phyloP scores from a whole-genome alignment of 2,113 vertebrate species.

The Phylloscopus whistleri region DNA sequence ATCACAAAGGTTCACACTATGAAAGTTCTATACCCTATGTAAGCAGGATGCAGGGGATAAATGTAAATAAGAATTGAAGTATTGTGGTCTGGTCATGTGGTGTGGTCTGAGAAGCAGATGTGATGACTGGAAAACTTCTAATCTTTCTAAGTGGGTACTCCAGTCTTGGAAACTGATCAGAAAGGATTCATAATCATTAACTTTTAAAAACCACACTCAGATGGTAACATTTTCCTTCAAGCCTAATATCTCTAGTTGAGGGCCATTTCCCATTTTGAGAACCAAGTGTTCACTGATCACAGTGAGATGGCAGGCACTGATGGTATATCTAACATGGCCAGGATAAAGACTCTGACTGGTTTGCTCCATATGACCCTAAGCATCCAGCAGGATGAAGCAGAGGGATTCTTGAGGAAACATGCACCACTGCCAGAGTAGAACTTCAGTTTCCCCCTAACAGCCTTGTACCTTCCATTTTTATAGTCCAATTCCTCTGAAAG shows the following conservation, averaged over 20 bases:
- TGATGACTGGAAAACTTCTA: not conserved
- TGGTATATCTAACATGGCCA: not conserved
- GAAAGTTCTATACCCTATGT: not conserved
- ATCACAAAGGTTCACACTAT: not conserved
- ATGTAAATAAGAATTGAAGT: not conserved
- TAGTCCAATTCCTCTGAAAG: not conserved
- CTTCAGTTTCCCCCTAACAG: not conserved
- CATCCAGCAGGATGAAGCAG: slow-evolving; percentile 5
- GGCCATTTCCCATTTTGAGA: not conserved
- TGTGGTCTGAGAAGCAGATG: not conserved
- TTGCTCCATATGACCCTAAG: not conserved
- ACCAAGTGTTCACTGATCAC: not conserved
- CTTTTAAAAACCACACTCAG: not conserved
- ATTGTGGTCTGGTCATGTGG: not conserved
- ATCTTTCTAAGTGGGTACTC: not conserved
- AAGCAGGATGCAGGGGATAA: not conserved
- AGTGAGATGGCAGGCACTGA: not conserved
- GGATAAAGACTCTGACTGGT: not conserved
- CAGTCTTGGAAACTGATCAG: not conserved
- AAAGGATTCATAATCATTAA: not conserved
- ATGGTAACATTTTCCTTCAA: not conserved
- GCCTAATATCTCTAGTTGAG: not conserved
- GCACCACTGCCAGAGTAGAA: not conserved
- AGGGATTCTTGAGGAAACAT: not conserved
- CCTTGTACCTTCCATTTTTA: not conserved